Evolutionary conservation across 2,113 vertebrate genomes (phyloP).

Genomic region (Campylomormyrus tamandua): DNA sequence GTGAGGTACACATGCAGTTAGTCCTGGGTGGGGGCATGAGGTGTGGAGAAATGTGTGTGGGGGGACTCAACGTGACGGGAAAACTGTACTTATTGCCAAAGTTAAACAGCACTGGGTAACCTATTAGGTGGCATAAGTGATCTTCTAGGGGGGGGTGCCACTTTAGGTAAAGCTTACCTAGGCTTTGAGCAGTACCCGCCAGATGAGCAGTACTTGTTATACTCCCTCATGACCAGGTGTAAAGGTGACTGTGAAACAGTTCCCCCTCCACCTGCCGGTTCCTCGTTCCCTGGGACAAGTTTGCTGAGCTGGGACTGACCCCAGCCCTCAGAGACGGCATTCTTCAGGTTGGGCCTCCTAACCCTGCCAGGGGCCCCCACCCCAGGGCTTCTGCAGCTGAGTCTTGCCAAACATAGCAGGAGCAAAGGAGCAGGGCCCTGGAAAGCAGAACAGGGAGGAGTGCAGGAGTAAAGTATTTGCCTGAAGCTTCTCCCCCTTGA

Average conservation of each 20-base stretch:
- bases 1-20: neutral
- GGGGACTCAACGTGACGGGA: neutral
- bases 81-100: neutral
- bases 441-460: neutral
- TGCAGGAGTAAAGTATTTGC: neutral
- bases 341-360: neutral
- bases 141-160: no score
- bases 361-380: neutral
- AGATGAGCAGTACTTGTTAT: neutral
- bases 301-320: neutral
- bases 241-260: neutral
- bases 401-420: neutral
- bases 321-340: neutral
- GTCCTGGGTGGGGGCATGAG: neutral
- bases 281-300: neutral
- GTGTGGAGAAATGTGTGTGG: neutral
- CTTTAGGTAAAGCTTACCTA: neutral
- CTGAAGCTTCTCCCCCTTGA: neutral
- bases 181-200: neutral
- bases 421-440: neutral
- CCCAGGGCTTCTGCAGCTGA: neutral
- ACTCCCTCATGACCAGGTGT: neutral
- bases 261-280: neutral
- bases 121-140: no score
- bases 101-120: neutral